These are phyloP conservation scores for Listrodromus nycthemerus DNA, from an alignment of 2,888 invertebrate species.

Conservation along the genomic window DNA sequence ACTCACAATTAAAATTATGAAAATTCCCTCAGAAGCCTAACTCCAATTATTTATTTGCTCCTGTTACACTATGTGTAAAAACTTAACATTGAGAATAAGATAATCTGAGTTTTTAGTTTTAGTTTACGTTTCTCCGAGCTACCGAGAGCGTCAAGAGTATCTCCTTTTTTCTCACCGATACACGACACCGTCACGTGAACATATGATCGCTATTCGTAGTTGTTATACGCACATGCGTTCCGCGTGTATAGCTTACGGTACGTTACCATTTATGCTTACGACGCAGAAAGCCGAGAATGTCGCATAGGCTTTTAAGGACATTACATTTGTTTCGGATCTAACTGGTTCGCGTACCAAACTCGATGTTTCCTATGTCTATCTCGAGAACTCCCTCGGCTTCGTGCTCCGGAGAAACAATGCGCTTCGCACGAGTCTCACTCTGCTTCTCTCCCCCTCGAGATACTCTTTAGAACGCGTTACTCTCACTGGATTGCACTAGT, in stretches of 20 bases:
- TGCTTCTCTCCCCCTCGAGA: not conserved
- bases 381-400: not conserved
- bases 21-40: too few relatives aligned
- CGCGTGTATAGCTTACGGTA: conserved; percentile 2
- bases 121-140: conserved; percentile 14
- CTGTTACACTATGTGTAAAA: too few relatives aligned
- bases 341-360: conserved; percentile 56
- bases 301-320: conserved; percentile 53
- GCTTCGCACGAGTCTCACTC: not conserved
- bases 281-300: conserved; percentile 56
- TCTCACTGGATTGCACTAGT: conserved; percentile 13
- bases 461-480: not conserved
- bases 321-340: conserved; percentile 58
- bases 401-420: not conserved
- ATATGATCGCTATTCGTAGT: not conserved
- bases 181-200: conserved; percentile 46
- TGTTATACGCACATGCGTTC: not conserved
- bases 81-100: too few relatives aligned
- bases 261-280: conserved; percentile 23
- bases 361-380: conserved; percentile 20
- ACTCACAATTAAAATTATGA: too few relatives aligned
- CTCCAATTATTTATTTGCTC: too few relatives aligned
- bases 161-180: conserved; percentile 23
- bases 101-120: not conserved
- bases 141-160: conserved; percentile 21